Evolutionary conservation across 2,113 vertebrate genomes (phyloP), one percentile per base, ranked within the genome.

Genomic region (Oreochromis aureus): DNA sequence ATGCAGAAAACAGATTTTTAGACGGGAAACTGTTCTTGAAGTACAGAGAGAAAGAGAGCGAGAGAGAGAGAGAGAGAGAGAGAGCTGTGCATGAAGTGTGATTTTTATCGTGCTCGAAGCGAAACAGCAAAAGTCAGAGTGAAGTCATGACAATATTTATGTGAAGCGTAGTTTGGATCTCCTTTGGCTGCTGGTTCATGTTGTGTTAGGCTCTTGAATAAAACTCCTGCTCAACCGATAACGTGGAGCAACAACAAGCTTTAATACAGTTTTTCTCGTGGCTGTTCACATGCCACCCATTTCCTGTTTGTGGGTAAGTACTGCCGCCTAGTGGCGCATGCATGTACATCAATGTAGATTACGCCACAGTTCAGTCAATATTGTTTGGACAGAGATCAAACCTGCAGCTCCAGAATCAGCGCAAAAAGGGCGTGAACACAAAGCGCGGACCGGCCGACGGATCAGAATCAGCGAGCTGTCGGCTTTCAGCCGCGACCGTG

Each of bases 131-230:
- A 24, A 24, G 24, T 24, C 24, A 24, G 24, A 24, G 24, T 24
- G 24, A 24, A 24, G 24, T 24, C 24, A 24, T 24, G 24, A 24
- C 24, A 24, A 24, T 24, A 24, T 24, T 24, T 24, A 63, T 0
- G 30, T 63, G 59, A 63, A 63, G 59, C 3, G 1, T 0, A 34
- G 16, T 63, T 63, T 63, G 19, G 0, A 63, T 11, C 30, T 24
- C 3, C 24, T 4, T 63, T 34, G 11, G 30, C 59, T 63, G 59
- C 59, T 63, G 16, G 30, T 63, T 24, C 24, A 24, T 24, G 24
- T 24, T 24, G 24, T 24, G 24, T 24, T 24, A 3, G 24, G 24
- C 24, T 24, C 24, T 24, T 24, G 24, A 24, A 24, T 24, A 24
- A 24, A 3, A 24, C 24, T 24, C 24, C 24, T 24, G 24, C 24